These are phyloP conservation scores for Brachionus paranguensis DNA, from an alignment of 1,140 invertebrate species.

Conservation along the genomic window DNA sequence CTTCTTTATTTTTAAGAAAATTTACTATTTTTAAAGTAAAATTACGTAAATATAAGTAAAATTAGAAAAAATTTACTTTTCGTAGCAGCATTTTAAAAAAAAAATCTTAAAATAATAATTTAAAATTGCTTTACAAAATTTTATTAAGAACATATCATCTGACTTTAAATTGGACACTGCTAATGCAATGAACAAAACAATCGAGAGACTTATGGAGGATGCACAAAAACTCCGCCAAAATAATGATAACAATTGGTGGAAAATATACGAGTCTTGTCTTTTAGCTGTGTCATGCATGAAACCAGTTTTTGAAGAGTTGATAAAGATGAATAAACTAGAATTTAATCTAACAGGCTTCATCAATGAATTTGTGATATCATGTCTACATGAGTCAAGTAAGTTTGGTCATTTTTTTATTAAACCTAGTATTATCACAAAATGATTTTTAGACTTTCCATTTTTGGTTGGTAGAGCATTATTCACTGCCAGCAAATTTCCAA, in stretches of 20 bases:
- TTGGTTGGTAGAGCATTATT: conserved; percentile 68
- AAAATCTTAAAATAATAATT: too few relatives aligned
- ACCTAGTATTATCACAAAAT: conserved; percentile 23
- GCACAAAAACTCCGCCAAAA: conserved; percentile 45
- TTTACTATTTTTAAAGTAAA: too few relatives aligned
- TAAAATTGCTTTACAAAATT: too few relatives aligned
- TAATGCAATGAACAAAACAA: conserved; percentile 61
- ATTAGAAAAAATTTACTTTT: too few relatives aligned
- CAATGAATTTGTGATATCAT: conserved; percentile 56
- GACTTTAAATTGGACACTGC: conserved; percentile 63
- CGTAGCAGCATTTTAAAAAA: too few relatives aligned
- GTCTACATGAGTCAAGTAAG: conserved; percentile 51
- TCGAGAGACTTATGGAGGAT: conserved; percentile 45
- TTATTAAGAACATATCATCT: conserved; percentile 48
- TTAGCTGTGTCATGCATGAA: conserved; percentile 62
- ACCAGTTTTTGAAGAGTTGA: conserved; percentile 60
- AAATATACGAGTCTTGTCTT: conserved; percentile 69
- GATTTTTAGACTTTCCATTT: conserved; percentile 61
- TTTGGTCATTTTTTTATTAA: conserved; percentile 26
- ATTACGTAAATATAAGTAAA: too few relatives aligned
- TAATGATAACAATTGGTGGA: conserved; percentile 66
- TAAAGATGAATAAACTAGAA: conserved; percentile 58
- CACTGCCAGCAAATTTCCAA: conserved; percentile 65
- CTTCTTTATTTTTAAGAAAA: too few relatives aligned
- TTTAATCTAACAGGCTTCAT: conserved; percentile 68